Conservation (phyloP, 23 tunicate genomes). For the Ciona savignyi region DNA sequence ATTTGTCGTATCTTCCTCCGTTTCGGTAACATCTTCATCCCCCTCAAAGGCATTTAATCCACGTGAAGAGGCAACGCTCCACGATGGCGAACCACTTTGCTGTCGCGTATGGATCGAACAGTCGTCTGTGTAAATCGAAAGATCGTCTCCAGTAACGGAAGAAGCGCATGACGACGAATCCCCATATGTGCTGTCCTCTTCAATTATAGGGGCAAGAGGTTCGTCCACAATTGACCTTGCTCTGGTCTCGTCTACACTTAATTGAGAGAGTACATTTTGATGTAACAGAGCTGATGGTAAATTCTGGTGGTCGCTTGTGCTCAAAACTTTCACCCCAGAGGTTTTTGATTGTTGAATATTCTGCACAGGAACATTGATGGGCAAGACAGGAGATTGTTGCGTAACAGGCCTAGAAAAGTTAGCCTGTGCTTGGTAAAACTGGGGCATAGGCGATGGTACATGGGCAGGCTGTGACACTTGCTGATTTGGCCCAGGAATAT, state of each 20-base stretch:
- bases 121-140: constrained; percentile 13
- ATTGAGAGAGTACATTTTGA: not conserved
- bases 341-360: not conserved
- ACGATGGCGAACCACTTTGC: constrained; percentile 3
- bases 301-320: not conserved
- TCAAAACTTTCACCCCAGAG: not conserved
- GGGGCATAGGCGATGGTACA: constrained; percentile 29
- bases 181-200: constrained; percentile 69
- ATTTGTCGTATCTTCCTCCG: not conserved
- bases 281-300: not conserved
- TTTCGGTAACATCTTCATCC: constrained; percentile 18
- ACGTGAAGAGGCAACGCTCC: not conserved
- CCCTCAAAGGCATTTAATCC: not conserved
- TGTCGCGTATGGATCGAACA: constrained; percentile 3
- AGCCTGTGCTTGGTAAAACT: constrained; percentile 1
- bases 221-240: constrained; percentile 75
- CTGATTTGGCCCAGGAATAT: not conserved
- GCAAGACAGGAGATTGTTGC: not conserved
- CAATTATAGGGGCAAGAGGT: constrained; percentile 86
- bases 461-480: not conserved
- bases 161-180: constrained; percentile 60
- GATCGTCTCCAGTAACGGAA: constrained; percentile 35
- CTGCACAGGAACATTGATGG: not conserved
- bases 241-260: constrained; percentile 30
- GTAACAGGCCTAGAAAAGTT: not conserved